Percentiles rank a stretch among this genome's conserved stretches.
These are phyloP conservation scores for Cavia aperea DNA, from an alignment of 2,113 vertebrate genomes.

Conservation along the genomic window DNA sequence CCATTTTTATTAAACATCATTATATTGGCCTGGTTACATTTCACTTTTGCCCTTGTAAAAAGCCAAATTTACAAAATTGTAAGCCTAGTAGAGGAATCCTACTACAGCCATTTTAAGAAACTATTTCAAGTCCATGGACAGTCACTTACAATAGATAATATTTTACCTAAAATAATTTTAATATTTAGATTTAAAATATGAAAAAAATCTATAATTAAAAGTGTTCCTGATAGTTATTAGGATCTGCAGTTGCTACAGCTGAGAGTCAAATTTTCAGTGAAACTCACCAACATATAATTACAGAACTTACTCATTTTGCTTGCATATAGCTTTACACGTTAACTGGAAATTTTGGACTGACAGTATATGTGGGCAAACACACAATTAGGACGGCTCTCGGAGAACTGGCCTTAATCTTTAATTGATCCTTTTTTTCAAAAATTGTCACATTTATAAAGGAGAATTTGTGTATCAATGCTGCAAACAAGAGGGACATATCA, in stretches of 20 bases:
- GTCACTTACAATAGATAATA: background rate
- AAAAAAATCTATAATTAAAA: background rate
- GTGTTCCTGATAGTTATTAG: background rate
- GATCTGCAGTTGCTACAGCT: background rate
- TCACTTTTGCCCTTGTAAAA: background rate
- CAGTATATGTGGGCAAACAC: background rate
- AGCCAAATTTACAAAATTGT: background rate
- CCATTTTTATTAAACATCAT: background rate
- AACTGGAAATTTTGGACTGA: constrained; percentile 21
- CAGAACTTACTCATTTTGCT: background rate
- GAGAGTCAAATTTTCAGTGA: background rate
- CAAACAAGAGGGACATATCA: background rate
- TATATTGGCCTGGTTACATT: background rate
- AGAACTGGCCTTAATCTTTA: constrained; percentile 31
- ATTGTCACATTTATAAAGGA: background rate
- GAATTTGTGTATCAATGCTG: background rate
- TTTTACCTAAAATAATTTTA: background rate
- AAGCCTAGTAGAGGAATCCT: background rate
- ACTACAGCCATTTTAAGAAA: background rate
- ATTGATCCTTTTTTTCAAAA: background rate
- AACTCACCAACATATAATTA: background rate
- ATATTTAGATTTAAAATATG: background rate
- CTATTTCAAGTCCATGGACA: background rate
- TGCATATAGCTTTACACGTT: constrained; percentile 4
- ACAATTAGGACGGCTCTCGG: constrained; percentile 9